Conservation (phyloP, 1,140 invertebrate species). For the Dinothrombium tinctorium region DNA sequence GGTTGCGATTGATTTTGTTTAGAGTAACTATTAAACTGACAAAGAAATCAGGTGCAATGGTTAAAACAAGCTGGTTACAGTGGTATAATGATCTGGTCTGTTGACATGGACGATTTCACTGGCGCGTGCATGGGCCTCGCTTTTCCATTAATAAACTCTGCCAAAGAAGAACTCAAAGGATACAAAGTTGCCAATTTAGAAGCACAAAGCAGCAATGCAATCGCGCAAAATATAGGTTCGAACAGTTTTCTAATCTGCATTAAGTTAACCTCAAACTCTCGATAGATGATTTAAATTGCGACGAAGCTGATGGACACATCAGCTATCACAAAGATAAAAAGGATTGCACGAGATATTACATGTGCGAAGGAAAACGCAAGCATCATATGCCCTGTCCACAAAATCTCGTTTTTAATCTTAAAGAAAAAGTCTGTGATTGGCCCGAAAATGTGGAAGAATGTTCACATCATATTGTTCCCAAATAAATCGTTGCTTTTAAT, state of each 20-base stretch:
- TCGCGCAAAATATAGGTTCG: conserved; percentile 5
- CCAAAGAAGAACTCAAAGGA: conserved; percentile 54
- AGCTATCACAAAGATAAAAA: conserved; percentile 70
- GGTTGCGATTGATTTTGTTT: conserved; percentile 26
- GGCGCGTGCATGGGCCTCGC: conserved; percentile 68
- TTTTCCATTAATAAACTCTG: conserved; percentile 64
- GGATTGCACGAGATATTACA: conserved; percentile 79
- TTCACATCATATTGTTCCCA: conserved; percentile 7
- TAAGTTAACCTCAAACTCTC: conserved; percentile 8
- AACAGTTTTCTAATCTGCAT: not conserved
- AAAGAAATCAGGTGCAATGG: conserved; percentile 57
- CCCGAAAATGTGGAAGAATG: conserved; percentile 79
- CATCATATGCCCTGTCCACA: conserved; percentile 89
- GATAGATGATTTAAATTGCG: conserved; percentile 49
- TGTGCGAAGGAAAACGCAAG: conserved; percentile 66
- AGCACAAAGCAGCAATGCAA: conserved; percentile 25
- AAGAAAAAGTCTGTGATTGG: conserved; percentile 87
- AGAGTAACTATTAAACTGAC: not conserved
- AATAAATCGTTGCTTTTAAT: not conserved
- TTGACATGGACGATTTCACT: conserved; percentile 84
- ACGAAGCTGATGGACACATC: conserved; percentile 77
- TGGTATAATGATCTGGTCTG: conserved; percentile 90
- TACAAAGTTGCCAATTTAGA: conserved; percentile 57
- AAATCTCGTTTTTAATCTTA: conserved; percentile 77
- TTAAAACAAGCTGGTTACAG: conserved; percentile 76